Base-by-base conservation (phyloP, 2,888 invertebrate genomes). In the Mesoligia furuncula region DNA sequence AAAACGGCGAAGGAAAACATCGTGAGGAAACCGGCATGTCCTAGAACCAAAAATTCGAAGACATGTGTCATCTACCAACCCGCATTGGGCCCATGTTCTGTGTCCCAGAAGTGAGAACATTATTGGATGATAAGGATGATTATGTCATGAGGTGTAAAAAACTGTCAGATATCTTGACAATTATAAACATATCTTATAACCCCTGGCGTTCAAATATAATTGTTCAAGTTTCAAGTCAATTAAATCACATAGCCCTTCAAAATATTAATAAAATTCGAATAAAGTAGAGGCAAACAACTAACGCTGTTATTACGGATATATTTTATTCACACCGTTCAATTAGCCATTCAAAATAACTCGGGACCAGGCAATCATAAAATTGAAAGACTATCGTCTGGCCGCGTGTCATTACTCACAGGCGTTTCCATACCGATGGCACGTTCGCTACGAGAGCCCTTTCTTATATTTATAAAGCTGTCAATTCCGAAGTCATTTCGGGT, bases 381-480 rank as follows among this genome's bases (percentile, higher is more conserved):
- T 89, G 88, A 89, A 90, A 89, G 85, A 87, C 77, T 87, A 81
- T 81, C 79, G 77, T 74, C 87, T 76, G 75, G 57, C 75, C 59
- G 69, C 62, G 77, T 72, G 79, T 81, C 82, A 81, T 93, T 92
- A 93, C 92, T 93, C 92, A 92, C 92, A 89, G 87, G 86, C 89
- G 86, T 90, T 91, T 90, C 89, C 89, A 90, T 90, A 90, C 90
- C 85, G 90, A 91, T 91, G 88, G 90, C 90, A 85, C 89, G 87
- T 89, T 85, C 80, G 80, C 85, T 85, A 84, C 80, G 77, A 81
- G 79, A 85, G 85, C 81, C 85, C 85, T 90, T 90, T 93, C 92
- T 92, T 92, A 88, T 93, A 93, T 94, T 93, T 94, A 95, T 95
- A 95, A 94, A 95, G 94, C 95, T 95, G 94, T 96, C 95, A 95